Conservation (phyloP, 2,888 invertebrate genomes). For the Seladonia tumulorum region DNA sequence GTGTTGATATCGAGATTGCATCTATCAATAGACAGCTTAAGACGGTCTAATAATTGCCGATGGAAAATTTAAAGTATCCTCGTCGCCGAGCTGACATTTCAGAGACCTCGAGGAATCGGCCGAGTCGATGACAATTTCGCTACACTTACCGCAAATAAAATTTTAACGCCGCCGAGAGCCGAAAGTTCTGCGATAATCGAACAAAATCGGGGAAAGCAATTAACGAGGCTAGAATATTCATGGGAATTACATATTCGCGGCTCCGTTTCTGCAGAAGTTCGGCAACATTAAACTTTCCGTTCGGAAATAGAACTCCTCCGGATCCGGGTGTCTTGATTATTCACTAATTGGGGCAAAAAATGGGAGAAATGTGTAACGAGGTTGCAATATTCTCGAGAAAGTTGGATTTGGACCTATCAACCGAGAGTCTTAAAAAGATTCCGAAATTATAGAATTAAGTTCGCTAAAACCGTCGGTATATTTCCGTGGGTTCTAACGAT, state of each 20-base stretch:
- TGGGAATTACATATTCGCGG: not conserved
- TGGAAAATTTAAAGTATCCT: not conserved
- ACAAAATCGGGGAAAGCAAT: not conserved
- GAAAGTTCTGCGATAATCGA: constrained; percentile 21
- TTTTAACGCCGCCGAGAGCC: not conserved
- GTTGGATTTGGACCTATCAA: not conserved
- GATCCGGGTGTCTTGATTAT: not conserved
- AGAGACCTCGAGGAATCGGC: not conserved
- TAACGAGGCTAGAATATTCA: not conserved
- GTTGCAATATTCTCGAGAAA: not conserved
- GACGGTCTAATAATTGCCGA: too few relatives aligned
- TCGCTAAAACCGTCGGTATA: not conserved
- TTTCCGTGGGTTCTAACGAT: not conserved
- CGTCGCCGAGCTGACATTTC: not conserved
- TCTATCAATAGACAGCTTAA: not conserved
- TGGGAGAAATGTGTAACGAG: not conserved
- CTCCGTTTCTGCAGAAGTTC: not conserved
- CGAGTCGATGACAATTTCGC: not conserved
- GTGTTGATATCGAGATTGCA: not conserved
- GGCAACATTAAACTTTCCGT: not conserved
- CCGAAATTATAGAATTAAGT: not conserved
- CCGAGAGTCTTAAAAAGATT: not conserved
- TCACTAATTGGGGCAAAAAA: not conserved
- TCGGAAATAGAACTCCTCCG: not conserved
- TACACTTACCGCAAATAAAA: not conserved